These are phyloP conservation scores for Ceyx melanurus DNA, from an alignment of 2,113 vertebrate species.

Conservation along the genomic window DNA sequence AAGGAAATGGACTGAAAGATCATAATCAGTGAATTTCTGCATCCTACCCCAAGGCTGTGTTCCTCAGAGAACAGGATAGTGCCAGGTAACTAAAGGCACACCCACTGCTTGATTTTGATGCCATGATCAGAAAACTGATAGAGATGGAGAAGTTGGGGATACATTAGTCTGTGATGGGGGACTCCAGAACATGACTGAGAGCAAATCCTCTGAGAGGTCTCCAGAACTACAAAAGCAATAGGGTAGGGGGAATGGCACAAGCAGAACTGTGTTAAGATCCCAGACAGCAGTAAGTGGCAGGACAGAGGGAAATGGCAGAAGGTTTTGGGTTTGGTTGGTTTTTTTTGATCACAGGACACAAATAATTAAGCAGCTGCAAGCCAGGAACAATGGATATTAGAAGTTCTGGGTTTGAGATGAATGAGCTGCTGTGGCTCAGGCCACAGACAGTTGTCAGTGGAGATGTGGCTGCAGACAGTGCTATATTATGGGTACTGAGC, in stretches of 20 bases:
- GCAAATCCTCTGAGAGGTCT: background rate
- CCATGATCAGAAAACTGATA: background rate
- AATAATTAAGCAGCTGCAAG: background rate
- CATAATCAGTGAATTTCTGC: slow-evolving; percentile 60
- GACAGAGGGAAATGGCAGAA: background rate
- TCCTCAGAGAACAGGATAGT: slow-evolving; percentile 5
- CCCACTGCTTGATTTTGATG: background rate
- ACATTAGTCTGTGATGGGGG: background rate
- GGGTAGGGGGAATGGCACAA: background rate
- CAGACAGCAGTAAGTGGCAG: background rate
- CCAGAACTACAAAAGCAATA: background rate
- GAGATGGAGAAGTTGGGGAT: background rate
- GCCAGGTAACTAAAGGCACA: background rate
- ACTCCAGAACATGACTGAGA: background rate
- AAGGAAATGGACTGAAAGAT: slow-evolving; percentile 60
- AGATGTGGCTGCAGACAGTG: background rate
- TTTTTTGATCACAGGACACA: background rate
- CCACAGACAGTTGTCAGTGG: background rate
- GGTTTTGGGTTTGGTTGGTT: background rate
- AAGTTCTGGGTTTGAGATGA: background rate
- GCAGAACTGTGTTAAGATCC: background rate
- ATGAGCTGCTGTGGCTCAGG: background rate
- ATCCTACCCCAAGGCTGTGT: slow-evolving; percentile 44
- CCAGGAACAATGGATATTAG: background rate
- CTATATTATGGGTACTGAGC: background rate